phyloP scores from a whole-genome alignment of 1,140 invertebrate genomes.

The Bursaphelenchus mucronatus region DNA sequence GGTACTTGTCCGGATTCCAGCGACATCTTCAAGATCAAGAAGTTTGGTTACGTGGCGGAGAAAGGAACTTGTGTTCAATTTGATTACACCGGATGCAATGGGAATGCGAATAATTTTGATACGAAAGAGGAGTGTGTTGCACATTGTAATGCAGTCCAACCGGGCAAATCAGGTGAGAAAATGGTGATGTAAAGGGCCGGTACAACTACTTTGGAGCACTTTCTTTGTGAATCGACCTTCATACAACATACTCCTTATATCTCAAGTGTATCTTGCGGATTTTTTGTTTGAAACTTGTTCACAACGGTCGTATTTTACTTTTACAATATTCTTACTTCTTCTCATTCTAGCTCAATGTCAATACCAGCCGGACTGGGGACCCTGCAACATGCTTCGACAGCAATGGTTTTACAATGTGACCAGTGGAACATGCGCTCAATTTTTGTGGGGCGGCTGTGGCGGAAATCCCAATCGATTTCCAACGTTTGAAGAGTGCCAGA shows the following conservation, averaged over 20 bases:
- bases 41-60: conserved; percentile 59
- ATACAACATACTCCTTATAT: no score
- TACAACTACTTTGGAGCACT: no score
- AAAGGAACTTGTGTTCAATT: conserved; percentile 59
- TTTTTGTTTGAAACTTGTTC: no score
- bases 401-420: conserved; percentile 55
- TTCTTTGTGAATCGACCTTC: no score
- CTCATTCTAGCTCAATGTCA: conserved; percentile 39
- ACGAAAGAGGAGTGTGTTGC: conserved; percentile 39
- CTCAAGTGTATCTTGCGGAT: no score
- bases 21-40: conserved; percentile 31
- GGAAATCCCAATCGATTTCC: conserved; percentile 52
- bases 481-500: conserved; percentile 50
- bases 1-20: conserved; percentile 33
- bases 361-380: conserved; percentile 50
- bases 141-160: conserved; percentile 32
- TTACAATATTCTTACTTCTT: no score
- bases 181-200: no score
- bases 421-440: conserved; percentile 50
- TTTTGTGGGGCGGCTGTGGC: conserved; percentile 53
- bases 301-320: no score
- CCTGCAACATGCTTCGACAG: conserved; percentile 51
- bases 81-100: conserved; percentile 61
- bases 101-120: conserved; percentile 61
- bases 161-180: conserved; percentile 43